phyloP scores from a whole-genome alignment of 2,797 vertebrate genomes.

The Apogon hyalosoma region DNA sequence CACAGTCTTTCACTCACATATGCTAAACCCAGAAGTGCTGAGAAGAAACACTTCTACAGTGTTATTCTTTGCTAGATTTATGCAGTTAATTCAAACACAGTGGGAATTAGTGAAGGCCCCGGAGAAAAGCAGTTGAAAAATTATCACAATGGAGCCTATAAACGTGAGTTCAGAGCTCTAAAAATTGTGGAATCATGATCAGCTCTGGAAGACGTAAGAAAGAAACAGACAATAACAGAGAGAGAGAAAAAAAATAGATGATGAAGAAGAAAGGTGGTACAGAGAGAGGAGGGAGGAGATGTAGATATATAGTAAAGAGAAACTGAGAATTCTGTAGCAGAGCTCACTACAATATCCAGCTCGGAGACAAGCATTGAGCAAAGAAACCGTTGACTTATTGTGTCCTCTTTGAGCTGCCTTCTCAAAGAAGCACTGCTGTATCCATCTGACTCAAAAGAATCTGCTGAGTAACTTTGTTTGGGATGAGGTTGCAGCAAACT shows the following conservation, averaged over 20 bases:
- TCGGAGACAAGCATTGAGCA: constrained; percentile 2
- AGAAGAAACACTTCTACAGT: constrained; percentile 35
- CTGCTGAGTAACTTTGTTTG: constrained; percentile 81
- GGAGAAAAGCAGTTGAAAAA: constrained; percentile 53
- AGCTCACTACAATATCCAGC: constrained; percentile 6
- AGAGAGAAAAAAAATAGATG: not conserved
- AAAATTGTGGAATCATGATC: constrained; percentile 15
- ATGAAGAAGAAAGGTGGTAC: not conserved
- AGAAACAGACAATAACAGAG: no score
- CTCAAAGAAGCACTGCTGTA: constrained; percentile 34
- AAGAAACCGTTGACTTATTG: constrained; percentile 36
- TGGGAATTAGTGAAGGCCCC: constrained; percentile 48
- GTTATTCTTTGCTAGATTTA: constrained; percentile 54
- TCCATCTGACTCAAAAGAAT: constrained; percentile 62
- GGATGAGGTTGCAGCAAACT: constrained; percentile 72
- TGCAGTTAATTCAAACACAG: constrained; percentile 63
- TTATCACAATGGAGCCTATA: constrained; percentile 50
- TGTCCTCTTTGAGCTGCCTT: constrained; percentile 40
- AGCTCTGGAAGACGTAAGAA: not conserved
- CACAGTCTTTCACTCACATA: constrained; percentile 2
- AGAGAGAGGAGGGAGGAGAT: constrained; percentile 1
- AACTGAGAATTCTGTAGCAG: constrained; percentile 3
- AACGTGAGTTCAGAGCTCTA: constrained; percentile 23
- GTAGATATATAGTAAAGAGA: not conserved
- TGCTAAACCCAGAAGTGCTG: constrained; percentile 42